Conservation (phyloP, 2,888 invertebrate genomes). For the Listrodromus nycthemerus region DNA sequence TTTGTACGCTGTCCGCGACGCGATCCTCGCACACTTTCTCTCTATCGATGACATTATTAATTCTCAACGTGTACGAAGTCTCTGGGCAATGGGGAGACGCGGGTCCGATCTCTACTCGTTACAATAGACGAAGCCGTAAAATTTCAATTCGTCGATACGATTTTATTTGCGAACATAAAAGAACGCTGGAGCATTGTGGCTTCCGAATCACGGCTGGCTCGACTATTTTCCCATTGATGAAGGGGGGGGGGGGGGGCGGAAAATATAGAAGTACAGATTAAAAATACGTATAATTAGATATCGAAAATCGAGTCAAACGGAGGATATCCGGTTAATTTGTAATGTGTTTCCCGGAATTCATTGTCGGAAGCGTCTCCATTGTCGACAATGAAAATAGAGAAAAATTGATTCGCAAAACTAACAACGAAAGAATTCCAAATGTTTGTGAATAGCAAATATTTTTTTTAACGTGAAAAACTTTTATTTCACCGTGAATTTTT, state of each 20-base stretch:
- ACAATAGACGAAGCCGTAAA: slow-evolving; percentile 6
- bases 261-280: not conserved
- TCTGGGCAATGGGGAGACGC: not conserved
- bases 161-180: not conserved
- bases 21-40: slow-evolving; percentile 7
- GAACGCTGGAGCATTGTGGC: not conserved
- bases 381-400: not conserved
- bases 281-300: not conserved
- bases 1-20: slow-evolving; percentile 13
- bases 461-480: not conserved
- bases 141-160: not conserved
- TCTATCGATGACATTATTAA: slow-evolving; percentile 26
- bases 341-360: not conserved
- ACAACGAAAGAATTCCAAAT: too few relatives aligned
- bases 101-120: not conserved
- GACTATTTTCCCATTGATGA: not conserved
- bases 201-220: not conserved
- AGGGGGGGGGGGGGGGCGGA: not conserved
- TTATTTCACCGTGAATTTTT: not conserved
- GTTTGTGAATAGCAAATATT: too few relatives aligned
- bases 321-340: not conserved
- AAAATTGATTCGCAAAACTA: not conserved
- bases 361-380: not conserved
- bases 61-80: slow-evolving; percentile 2
- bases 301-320: not conserved